Percentiles rank a stretch among this genome's conserved stretches.
Conservation (phyloP, 1,140 invertebrate species). For the Ephestia elutella region DNA sequence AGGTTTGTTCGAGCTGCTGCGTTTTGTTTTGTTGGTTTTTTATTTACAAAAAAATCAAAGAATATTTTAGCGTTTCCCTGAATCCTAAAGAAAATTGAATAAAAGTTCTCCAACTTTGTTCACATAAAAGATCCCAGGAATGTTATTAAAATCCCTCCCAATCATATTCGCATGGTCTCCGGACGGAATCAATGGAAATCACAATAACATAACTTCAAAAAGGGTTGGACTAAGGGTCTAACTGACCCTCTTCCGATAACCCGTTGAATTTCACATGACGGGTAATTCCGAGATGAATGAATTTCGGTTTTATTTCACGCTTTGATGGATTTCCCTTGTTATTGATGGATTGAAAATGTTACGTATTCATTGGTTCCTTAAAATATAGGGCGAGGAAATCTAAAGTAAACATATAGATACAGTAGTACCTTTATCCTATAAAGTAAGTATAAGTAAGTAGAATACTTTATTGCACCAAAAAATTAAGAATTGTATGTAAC, state of each 20-base stretch:
- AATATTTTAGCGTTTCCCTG: too few species aligned
- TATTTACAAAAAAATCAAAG: too few species aligned
- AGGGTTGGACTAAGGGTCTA: not conserved
- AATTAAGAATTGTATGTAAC: too few species aligned
- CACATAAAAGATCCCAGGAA: not conserved
- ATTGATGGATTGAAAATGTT: not conserved
- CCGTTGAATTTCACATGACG: not conserved
- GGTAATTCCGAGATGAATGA: not conserved
- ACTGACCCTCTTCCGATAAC: not conserved
- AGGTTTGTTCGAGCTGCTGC: too few species aligned
- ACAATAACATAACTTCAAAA: not conserved
- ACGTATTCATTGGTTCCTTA: not conserved
- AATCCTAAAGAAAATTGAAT: too few species aligned
- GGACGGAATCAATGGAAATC: not conserved
- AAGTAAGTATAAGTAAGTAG: too few species aligned
- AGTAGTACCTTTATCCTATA: too few species aligned
- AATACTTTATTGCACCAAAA: too few species aligned
- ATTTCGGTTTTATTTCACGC: not conserved
- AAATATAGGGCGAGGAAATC: too few species aligned
- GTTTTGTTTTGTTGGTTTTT: too few species aligned
- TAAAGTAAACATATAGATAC: too few species aligned
- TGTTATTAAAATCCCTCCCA: not conserved
- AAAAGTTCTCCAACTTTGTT: not conserved
- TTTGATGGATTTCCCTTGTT: not conserved
- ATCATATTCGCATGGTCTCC: not conserved